Conservation (phyloP, 2,797 vertebrate genomes). For the Lophius americanus region DNA sequence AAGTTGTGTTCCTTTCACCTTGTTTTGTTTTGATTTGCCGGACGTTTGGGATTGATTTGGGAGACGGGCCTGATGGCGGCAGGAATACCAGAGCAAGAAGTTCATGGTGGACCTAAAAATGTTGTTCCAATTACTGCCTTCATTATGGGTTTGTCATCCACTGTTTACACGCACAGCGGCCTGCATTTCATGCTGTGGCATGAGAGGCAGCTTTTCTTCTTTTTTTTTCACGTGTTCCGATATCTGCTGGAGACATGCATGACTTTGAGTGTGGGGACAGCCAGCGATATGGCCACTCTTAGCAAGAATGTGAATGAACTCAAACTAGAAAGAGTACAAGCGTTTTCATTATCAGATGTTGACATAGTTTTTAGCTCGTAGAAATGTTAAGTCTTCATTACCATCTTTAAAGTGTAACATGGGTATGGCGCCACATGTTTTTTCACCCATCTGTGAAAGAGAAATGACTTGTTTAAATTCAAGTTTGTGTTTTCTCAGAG, state of each 20-base stretch:
- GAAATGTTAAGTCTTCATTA: background rate
- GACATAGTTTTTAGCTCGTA: constrained; percentile 9
- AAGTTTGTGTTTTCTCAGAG: constrained; percentile 29
- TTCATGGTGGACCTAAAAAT: constrained; percentile 72
- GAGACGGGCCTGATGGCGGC: constrained; percentile 72
- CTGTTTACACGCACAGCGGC: constrained; percentile 65
- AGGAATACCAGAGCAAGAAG: constrained; percentile 73
- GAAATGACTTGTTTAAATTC: constrained; percentile 20
- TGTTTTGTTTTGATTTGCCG: constrained; percentile 81
- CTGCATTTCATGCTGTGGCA: constrained; percentile 76
- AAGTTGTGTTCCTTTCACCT: constrained; percentile 65
- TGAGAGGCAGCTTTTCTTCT: constrained; percentile 66
- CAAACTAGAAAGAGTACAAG: constrained; percentile 14
- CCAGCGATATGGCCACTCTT: constrained; percentile 50
- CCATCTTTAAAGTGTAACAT: constrained; percentile 12
- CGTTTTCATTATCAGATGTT: background rate
- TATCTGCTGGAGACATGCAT: constrained; percentile 61
- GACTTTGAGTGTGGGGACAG: constrained; percentile 46
- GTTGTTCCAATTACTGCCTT: constrained; percentile 85
- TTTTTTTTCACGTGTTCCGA: constrained; percentile 61
- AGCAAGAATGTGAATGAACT: constrained; percentile 30
- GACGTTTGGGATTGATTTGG: constrained; percentile 84
- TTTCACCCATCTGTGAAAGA: constrained; percentile 37
- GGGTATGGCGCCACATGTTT: constrained; percentile 7
- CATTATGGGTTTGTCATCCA: constrained; percentile 79